Base-by-base conservation (phyloP, 2,113 vertebrate genomes). In the Bos indicus region DNA sequence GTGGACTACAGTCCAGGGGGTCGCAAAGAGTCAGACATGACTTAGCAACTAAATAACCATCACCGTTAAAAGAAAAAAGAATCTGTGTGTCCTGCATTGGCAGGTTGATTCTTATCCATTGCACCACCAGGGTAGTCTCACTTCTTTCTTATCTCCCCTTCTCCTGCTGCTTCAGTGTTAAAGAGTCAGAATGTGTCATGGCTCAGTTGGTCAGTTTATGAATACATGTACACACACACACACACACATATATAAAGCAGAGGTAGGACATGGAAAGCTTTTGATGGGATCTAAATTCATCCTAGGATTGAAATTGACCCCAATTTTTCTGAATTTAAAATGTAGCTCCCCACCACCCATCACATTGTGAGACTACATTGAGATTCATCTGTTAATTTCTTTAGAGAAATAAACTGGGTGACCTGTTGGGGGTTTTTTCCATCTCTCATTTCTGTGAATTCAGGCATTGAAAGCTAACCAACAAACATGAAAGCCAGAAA, bases 361-460 rank as follows among this genome's bases (percentile, higher is more conserved):
- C 51, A 82, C 16, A 33, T 19, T 52, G 16, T 81, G 46, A 56
- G 21, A 83, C 33, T 36, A 15, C 23, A 26, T 36, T 77, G 80
- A 94, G 80, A 82, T 14, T 90, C 30, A 60, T 95, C 67, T 89
- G 3, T 82, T 43, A 52, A 78, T 54, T 94, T 56, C 85, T 96
- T 90, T 62, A 95, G 26, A 94, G n/a, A 97, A 95, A 93, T 97
- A 86, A 97, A 88, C 82, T 92, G 16, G 23, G 16, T 97, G 89
- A 97, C 88, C 96, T 71, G 1, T 88, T 74, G 85, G 86, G 43
- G 0, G 40, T 95, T 96, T 98, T 98, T 97, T 97, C 96, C 96
- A 93, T 71, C 89, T 95, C n/a, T 87, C 46, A 36, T 74, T 97
- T 97, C 91, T 96, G 88, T 97, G 94, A 98, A 97, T 97, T 91